These are phyloP conservation scores for Panopea generosa DNA, from an alignment of 2,888 invertebrate species.

Conservation along the genomic window DNA sequence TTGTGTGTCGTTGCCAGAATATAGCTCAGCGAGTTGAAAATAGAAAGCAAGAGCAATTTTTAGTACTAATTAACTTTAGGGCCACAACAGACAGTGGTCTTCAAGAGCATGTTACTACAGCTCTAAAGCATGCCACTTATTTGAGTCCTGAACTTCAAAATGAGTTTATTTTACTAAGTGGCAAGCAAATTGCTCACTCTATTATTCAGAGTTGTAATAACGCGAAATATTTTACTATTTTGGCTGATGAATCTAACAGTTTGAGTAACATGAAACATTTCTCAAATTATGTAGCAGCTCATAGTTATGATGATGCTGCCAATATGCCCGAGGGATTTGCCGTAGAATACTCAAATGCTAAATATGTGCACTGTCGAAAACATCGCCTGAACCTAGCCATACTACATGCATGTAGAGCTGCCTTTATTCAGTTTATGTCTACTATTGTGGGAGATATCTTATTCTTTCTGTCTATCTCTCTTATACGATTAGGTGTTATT, in stretches of 20 bases:
- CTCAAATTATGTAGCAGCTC: constrained; percentile 14
- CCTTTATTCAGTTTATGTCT: no score
- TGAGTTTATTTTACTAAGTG: constrained; percentile 1
- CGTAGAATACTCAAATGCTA: no score
- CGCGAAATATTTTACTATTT: constrained; percentile 8
- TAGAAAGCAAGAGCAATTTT: constrained; percentile 11
- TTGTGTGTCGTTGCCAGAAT: no score
- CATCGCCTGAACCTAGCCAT: constrained; percentile 32
- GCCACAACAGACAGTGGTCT: constrained; percentile 2
- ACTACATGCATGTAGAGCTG: constrained; percentile 16
- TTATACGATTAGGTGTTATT: background rate
- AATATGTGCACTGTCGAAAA: constrained; percentile 11
- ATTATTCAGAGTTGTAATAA: constrained; percentile 10
- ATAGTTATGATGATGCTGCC: constrained; percentile 11
- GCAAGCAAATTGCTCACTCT: constrained; percentile 6
- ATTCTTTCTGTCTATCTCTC: constrained; percentile 13
- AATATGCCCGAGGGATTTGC: constrained; percentile 18
- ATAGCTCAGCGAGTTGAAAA: constrained; percentile 4
- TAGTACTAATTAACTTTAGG: constrained; percentile 1
- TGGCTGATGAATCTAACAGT: constrained; percentile 19
- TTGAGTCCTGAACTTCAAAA: no score
- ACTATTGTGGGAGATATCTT: constrained; percentile 13
- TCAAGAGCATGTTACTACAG: background rate
- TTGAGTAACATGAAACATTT: constrained; percentile 20
- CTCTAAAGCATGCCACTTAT: background rate